Evolutionary conservation across 2,797 vertebrate species (phyloP), one percentile per base, ranked within the genome.

Genomic region (Pipistrellus pygmaeus): DNA sequence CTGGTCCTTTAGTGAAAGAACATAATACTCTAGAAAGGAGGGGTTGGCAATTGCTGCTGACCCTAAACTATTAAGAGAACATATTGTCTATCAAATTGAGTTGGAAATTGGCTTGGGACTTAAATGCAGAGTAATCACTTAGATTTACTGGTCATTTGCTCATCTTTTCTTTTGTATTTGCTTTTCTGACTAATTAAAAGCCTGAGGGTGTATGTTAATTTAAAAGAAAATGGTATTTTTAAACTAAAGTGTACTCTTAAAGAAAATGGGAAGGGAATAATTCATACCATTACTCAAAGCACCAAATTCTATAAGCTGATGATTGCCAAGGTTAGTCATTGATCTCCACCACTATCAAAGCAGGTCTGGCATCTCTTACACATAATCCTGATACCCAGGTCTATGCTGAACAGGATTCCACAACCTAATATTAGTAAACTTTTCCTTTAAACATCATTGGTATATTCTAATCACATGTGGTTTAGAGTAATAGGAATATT

Each of bases 161-260:
- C 41, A 85, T 38, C 32, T 21, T 7, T 84, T 86, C 55, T 92
- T 81, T n/a, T 3, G 3, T 48, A 15, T 81, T 86, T 92, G 83
- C n/a, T 92, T 96, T 95, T 71, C 69, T 83, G 87, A 60, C 64
- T 73, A 27, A 46, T 81, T 80, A 90, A 94, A 94, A 92, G 27
- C 44, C 64, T 78, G 23, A 60, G 13, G 51, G 75, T 85, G 11
- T 44, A 3, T 51, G n/a, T 53, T 68, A 92, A 82, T 85, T 93
- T 81, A 69, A 91, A 87, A 88, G 48, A 92, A 93, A 83, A 73
- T 57, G 51, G 25, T 68, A 17, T 41, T 90, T 20, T 93, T 88
- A 68, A 73, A 55, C 46, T 73, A 32, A 81, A 64, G n/a, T 6
- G 4, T n/a, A 38, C 21, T 30, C 30, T 85, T 80, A 46, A 73